phyloP scores from a whole-genome alignment of 2,113 vertebrate species.

The Propithecus coquereli region DNA sequence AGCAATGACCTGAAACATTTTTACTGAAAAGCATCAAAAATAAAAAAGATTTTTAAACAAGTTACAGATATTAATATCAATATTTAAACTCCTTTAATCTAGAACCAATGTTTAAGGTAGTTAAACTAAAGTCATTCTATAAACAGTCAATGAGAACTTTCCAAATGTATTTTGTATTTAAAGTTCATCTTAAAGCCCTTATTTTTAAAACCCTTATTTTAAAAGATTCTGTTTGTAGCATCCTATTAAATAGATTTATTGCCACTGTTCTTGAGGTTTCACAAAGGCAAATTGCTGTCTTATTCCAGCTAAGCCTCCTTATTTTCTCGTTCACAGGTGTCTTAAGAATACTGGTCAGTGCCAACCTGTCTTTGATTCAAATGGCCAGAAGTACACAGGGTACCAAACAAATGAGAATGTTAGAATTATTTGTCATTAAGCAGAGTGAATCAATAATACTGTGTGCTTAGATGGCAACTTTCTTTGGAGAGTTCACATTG shows the following conservation, averaged over 20 bases:
- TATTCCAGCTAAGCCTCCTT: not conserved
- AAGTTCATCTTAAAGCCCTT: not conserved
- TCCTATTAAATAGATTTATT: not conserved
- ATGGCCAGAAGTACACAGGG: conserved; percentile 1
- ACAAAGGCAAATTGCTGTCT: not conserved
- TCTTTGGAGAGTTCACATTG: not conserved
- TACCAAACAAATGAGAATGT: conserved; percentile 23
- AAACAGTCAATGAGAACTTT: not conserved
- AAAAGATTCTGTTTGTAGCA: not conserved
- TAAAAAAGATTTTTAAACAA: no score
- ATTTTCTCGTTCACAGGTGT: not conserved
- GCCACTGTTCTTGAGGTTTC: not conserved
- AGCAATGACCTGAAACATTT: not conserved
- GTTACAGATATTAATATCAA: not conserved
- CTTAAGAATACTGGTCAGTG: not conserved
- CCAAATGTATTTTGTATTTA: not conserved
- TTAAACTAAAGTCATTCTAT: not conserved
- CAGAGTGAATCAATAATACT: conserved; percentile 37
- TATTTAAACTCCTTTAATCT: not conserved
- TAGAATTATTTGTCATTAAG: conserved; percentile 27
- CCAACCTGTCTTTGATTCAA: not conserved
- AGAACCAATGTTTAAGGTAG: not conserved
- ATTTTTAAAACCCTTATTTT: not conserved
- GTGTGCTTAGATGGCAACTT: conserved; percentile 39
- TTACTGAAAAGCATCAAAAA: no score